Percentiles rank a stretch among this genome's conserved stretches.
phyloP scores from a whole-genome alignment of 2,888 invertebrate genomes.

The Augochlorella aurata region DNA sequence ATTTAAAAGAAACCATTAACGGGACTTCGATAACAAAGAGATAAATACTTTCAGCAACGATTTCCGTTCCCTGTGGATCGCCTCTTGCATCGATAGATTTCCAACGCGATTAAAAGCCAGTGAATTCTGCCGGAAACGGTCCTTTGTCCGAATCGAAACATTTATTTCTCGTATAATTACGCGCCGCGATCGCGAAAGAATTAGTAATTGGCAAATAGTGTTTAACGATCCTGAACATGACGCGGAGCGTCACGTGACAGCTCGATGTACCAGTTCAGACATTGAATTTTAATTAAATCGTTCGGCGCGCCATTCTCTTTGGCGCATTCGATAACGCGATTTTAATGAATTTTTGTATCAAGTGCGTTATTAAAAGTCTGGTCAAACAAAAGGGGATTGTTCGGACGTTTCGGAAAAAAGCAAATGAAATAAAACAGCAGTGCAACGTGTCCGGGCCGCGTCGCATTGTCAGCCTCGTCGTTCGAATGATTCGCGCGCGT shows the following conservation, averaged over 20 bases:
- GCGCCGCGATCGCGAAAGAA: background rate
- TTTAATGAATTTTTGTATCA: slow-evolving; percentile 1
- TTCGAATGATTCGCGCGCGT: background rate
- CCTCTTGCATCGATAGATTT: background rate
- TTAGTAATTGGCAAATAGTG: background rate
- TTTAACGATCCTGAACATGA: slow-evolving; percentile 8
- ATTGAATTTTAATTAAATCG: slow-evolving; percentile 12
- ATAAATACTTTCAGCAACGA: background rate
- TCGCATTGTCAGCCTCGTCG: background rate
- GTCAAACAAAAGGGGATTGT: background rate
- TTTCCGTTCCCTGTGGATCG: background rate
- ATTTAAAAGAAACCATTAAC: background rate
- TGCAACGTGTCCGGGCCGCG: no score
- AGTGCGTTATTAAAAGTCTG: background rate
- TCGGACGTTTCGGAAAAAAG: background rate
- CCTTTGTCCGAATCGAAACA: background rate
- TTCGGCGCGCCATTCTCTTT: background rate
- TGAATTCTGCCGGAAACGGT: background rate
- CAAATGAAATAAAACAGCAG: background rate
- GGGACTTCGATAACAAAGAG: background rate
- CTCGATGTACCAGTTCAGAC: background rate
- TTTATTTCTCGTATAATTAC: slow-evolving; percentile 5
- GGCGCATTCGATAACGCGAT: background rate
- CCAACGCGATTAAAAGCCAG: background rate
- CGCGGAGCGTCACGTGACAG: background rate